These are phyloP conservation scores for Caenorhabditis wallacei DNA, from an alignment of 2,888 invertebrate genomes.

Conservation along the genomic window DNA sequence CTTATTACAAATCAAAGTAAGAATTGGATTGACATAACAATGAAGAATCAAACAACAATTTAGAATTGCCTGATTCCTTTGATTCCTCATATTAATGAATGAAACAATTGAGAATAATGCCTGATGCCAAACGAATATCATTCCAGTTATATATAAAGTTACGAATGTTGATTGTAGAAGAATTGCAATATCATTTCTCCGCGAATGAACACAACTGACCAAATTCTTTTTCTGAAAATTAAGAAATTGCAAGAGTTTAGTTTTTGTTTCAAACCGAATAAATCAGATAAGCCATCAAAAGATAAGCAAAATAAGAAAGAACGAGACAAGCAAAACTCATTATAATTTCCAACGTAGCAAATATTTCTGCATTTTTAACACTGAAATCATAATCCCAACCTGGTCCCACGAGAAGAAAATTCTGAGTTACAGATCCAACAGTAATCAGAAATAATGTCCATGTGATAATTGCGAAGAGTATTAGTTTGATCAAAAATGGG, in stretches of 20 bases:
- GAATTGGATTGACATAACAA: slow-evolving; percentile 22
- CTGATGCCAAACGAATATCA: slow-evolving; percentile 33
- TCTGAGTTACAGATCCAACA: slow-evolving; percentile 37
- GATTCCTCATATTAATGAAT: slow-evolving; percentile 8
- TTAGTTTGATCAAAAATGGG: slow-evolving; percentile 9
- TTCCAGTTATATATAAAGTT: slow-evolving; percentile 27
- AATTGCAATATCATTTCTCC: slow-evolving; percentile 31
- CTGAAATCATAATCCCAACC: slow-evolving; percentile 30
- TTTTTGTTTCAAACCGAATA: slow-evolving; percentile 28
- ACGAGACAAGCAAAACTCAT: slow-evolving; percentile 5
- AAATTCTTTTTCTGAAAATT: slow-evolving; percentile 13
- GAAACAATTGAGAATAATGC: slow-evolving; percentile 4
- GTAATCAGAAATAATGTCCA: slow-evolving; percentile 18
- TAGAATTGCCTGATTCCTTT: slow-evolving; percentile 12
- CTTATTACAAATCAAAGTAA: slow-evolving; percentile 31
- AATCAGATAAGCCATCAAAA: slow-evolving; percentile 21
- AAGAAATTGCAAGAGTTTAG: background rate
- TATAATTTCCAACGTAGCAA: slow-evolving; percentile 15
- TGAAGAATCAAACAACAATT: slow-evolving; percentile 21
- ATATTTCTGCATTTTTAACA: background rate
- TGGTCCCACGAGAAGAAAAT: slow-evolving; percentile 20
- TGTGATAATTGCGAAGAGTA: background rate
- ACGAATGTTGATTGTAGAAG: slow-evolving; percentile 32
- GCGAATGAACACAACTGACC: slow-evolving; percentile 9
- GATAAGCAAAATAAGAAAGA: slow-evolving; percentile 21